phyloP scores from a whole-genome alignment of 2,888 invertebrate species.

The Tetropium fuscum region DNA sequence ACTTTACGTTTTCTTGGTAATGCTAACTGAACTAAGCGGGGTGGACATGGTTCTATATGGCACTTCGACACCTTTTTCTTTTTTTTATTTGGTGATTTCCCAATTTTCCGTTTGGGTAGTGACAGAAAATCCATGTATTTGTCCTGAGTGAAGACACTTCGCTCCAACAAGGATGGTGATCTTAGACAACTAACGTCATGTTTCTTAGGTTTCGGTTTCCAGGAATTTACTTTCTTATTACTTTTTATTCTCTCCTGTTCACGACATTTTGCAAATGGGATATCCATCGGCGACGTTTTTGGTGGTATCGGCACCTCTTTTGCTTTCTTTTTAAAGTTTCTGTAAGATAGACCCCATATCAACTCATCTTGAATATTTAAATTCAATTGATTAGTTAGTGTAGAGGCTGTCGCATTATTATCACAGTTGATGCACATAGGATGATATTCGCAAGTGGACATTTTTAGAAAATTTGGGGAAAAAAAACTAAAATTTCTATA shows the following conservation, averaged over 20 bases:
- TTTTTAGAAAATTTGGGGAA: background rate
- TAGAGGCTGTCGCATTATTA: conserved; percentile 3
- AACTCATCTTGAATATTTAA: conserved; percentile 39
- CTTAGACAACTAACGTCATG: no score
- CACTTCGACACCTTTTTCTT: conserved; percentile 39
- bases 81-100: conserved; percentile 28
- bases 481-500: background rate
- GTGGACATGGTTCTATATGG: conserved; percentile 53
- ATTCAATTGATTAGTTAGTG: background rate
- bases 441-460: conserved; percentile 26
- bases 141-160: conserved; percentile 48
- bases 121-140: conserved; percentile 54
- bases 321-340: conserved; percentile 34
- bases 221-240: conserved; percentile 13
- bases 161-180: conserved; percentile 36
- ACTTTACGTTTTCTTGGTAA: conserved; percentile 54
- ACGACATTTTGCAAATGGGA: conserved; percentile 42
- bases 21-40: conserved; percentile 55
- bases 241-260: conserved; percentile 29
- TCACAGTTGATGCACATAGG: conserved; percentile 24
- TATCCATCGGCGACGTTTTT: conserved; percentile 38
- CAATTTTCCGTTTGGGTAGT: conserved; percentile 42
- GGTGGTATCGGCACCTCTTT: conserved; percentile 32
- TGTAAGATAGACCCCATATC: conserved; percentile 41
- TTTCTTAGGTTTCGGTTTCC: background rate